Base-by-base conservation (phyloP, 1,140 invertebrate genomes). In the Ditylenchus dipsaci region DNA sequence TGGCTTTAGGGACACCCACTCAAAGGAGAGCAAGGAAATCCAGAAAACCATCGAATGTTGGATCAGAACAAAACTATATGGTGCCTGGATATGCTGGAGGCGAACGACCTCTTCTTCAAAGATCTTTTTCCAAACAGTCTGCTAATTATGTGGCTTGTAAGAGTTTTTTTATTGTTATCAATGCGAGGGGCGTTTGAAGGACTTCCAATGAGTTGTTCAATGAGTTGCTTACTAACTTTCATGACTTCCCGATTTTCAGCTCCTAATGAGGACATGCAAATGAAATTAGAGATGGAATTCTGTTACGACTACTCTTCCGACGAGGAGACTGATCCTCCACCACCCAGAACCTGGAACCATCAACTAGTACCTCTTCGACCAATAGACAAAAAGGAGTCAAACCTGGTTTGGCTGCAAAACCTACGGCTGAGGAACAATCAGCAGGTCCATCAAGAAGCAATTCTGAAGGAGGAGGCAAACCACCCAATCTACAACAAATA, bases 41-140 rank as follows among this genome's bases (percentile, higher is more conserved):
- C 0, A 59, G 61, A 21, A 66, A 68, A 66, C 67, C 38, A n/a
- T 29, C 19, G 42, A 68, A 68, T 65, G 33, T 68, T 9, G 19
- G 56, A n/a, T 49, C 63, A 23, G 64, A 66, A 27, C 64, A 21
- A 11, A 33, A 60, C 17, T 64, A 49, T 58, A 45, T 11, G 43
- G 19, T 15, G 21, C 63, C 19, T n/a, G n/a, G n/a, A n/a, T 53
- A 19, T 64, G 17, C 38, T 42, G 53, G 0, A 8, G 11, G 29
- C 15, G 43, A 59, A 29, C 49, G 53, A 57, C 1, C 1, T 53
- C 30, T 64, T 1, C 27, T 26, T 23, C 27, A 64, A 43, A 49
- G 15, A 53, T 45, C 63, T 29, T 53, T 64, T 29, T 26, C 43
- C 15, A 53, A 23, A 11, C 26, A 26, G n/a, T 58, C 63, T 23